Evolutionary conservation across 2,797 vertebrate species (phyloP).

Genomic region (Falco rusticolus): DNA sequence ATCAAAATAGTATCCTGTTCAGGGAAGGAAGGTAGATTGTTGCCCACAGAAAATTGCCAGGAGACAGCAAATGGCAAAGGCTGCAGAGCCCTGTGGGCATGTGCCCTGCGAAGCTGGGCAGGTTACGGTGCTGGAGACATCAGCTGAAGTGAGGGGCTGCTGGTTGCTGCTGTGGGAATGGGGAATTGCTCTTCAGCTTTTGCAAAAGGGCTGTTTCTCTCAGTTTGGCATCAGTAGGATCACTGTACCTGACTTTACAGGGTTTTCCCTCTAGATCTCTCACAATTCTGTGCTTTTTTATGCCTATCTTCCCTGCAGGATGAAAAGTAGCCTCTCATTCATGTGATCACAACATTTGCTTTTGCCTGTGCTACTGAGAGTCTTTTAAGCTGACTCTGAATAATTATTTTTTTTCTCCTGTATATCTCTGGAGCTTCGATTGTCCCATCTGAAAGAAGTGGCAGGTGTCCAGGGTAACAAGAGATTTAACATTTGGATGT

Average conservation of each 20-base stretch:
- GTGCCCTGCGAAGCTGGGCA: not conserved
- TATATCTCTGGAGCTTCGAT: not conserved
- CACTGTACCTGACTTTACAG: not conserved
- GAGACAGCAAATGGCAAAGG: not conserved
- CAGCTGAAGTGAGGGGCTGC: not conserved
- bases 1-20: not conserved
- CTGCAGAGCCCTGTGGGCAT: rapidly evolving
- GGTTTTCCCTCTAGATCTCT: not conserved
- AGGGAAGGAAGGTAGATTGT: not conserved
- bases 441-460: conserved; percentile 22
- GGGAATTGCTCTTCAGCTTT: not conserved
- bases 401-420: not conserved
- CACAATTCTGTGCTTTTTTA: not conserved
- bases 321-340: not conserved
- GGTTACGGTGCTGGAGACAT: not conserved
- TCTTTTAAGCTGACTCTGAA: not conserved
- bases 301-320: not conserved
- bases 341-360: not conserved
- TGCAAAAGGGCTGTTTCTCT: not conserved
- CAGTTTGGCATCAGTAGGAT: not conserved
- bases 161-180: not conserved
- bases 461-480: conserved; percentile 15
- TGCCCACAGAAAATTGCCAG: not conserved
- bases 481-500: conserved; percentile 16
- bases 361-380: not conserved